Conservation (phyloP, 2,888 invertebrate species). For the Eledone cirrhosa region DNA sequence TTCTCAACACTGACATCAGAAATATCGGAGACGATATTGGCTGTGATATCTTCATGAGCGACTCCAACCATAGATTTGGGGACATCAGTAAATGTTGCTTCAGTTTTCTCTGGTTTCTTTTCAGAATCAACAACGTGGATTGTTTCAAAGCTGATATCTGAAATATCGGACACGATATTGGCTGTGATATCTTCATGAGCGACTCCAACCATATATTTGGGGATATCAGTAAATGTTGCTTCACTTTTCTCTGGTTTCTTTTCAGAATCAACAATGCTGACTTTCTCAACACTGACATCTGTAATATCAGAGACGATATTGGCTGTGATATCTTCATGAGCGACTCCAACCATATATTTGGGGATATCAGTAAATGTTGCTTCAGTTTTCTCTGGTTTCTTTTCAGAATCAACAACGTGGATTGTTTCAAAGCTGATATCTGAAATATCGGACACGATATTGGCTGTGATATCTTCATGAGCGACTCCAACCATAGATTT, state of each 20-base stretch:
- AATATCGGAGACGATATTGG: not conserved
- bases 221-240: not conserved
- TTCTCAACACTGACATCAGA: not conserved
- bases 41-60: not conserved
- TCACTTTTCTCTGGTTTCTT: not conserved
- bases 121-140: too few species aligned
- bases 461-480: not conserved
- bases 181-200: too few species aligned
- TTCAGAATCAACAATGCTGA: not conserved
- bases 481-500: slow-evolving; percentile 18
- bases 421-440: not conserved
- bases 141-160: too few species aligned
- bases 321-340: too few species aligned
- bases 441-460: slow-evolving; percentile 4
- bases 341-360: too few species aligned
- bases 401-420: too few species aligned
- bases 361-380: too few species aligned
- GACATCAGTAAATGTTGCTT: not conserved
- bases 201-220: too few species aligned
- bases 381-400: not conserved
- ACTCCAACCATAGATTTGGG: slow-evolving; percentile 19
- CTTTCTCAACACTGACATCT: too few species aligned
- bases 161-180: too few species aligned
- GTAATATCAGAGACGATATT: too few species aligned
- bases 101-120: not conserved